Percentiles rank a stretch among this genome's conserved stretches.
Conservation (phyloP, 1,140 invertebrate species). For the Drosophila obscura region DNA sequence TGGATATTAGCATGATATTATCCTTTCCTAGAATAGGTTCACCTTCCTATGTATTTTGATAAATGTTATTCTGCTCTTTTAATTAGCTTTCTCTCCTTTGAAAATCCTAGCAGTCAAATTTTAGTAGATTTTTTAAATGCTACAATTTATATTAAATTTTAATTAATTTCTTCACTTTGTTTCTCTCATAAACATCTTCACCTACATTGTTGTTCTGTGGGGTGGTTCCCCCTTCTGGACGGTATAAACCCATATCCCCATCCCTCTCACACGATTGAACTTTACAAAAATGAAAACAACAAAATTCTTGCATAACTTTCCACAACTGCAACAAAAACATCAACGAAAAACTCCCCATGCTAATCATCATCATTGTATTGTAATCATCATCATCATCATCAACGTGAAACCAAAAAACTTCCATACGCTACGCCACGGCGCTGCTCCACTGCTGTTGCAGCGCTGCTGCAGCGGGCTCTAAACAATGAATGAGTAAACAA, state of each 20-base stretch:
- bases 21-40: no score
- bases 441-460: constrained; percentile 8
- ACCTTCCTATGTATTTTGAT: no score
- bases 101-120: no score
- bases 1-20: no score
- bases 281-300: constrained; percentile 19
- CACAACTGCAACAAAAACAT: constrained; percentile 11
- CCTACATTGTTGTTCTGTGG: no score
- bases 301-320: constrained; percentile 72
- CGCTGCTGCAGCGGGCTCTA: constrained; percentile 41
- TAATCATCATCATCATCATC: neutral
- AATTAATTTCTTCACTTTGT: neutral
- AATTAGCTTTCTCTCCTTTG: no score
- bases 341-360: constrained; percentile 7
- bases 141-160: no score
- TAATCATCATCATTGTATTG: constrained; percentile 12
- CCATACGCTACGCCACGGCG: constrained; percentile 57
- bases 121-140: no score
- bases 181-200: neutral
- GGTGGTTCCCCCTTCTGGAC: neutral
- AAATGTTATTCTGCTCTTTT: no score
- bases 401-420: constrained; percentile 40
- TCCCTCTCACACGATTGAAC: constrained; percentile 6
- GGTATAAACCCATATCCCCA: neutral
- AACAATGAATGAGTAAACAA: constrained; percentile 81